phyloP scores from a whole-genome alignment of 1,140 invertebrate species.

The Zaprionus vittiger region DNA sequence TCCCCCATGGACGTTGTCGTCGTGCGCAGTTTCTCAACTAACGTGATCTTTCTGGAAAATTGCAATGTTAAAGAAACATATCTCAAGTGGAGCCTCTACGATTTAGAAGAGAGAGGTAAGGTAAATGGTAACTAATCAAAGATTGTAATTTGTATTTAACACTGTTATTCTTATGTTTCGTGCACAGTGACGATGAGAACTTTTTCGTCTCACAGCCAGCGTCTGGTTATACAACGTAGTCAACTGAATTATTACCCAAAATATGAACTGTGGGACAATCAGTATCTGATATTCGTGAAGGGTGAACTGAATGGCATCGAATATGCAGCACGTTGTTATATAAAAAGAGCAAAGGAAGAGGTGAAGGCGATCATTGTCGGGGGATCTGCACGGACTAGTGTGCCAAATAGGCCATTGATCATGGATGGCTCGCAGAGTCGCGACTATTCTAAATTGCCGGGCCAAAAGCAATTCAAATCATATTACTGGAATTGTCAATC shows the following conservation, averaged over 20 bases:
- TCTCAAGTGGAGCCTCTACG: conserved; percentile 2
- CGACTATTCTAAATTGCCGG: conserved; percentile 37
- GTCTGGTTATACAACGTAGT: conserved; percentile 8
- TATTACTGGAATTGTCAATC: conserved; percentile 51
- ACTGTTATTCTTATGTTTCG: background rate
- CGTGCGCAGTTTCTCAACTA: background rate
- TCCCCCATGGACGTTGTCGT: background rate
- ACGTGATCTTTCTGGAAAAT: background rate
- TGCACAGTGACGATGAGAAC: background rate
- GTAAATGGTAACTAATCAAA: background rate
- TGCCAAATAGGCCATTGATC: background rate
- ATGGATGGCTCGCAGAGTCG: conserved; percentile 51
- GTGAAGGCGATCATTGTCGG: conserved; percentile 53
- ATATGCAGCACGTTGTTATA: conserved; percentile 47
- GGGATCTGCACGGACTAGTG: background rate
- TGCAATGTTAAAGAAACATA: background rate
- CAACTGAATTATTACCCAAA: background rate
- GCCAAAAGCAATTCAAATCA: conserved; percentile 17
- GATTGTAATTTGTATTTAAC: background rate
- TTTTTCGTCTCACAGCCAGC: background rate
- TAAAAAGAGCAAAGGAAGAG: background rate
- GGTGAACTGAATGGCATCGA: background rate
- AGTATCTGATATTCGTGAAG: conserved; percentile 15
- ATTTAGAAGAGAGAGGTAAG: conserved; percentile 1
- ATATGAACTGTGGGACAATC: conserved; percentile 25